Percentiles rank a stretch among this genome's conserved stretches.
Conservation (phyloP, 2,888 invertebrate species). For the Clivina fossor region DNA sequence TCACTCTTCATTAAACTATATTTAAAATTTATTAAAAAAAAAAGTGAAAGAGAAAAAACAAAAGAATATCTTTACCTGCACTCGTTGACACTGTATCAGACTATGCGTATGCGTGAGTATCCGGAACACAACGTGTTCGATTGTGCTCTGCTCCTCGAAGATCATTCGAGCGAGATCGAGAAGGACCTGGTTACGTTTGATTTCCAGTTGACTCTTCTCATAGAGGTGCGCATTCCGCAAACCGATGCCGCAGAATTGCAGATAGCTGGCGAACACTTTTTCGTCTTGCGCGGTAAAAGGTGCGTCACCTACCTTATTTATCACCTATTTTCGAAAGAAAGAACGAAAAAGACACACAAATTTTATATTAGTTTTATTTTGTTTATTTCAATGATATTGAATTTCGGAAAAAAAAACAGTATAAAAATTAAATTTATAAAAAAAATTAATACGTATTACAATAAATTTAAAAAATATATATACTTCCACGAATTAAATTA, state of each 20-base stretch:
- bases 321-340: conserved; percentile 60
- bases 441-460: too few relatives aligned
- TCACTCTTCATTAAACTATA: too few relatives aligned
- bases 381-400: too few relatives aligned
- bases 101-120: conserved; percentile 94
- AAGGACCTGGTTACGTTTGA: conserved; percentile 92
- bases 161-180: conserved; percentile 94
- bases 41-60: too few relatives aligned
- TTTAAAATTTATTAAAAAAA: too few relatives aligned
- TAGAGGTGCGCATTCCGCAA: conserved; percentile 94
- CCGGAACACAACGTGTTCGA: conserved; percentile 91
- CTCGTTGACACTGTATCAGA: conserved; percentile 90
- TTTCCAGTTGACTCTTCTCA: conserved; percentile 92
- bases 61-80: conserved; percentile 68
- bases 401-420: too few relatives aligned
- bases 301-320: conserved; percentile 84
- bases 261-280: conserved; percentile 85
- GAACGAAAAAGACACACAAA: conserved; percentile 10
- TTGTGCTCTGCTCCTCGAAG: conserved; percentile 94
- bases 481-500: too few relatives aligned
- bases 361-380: too few relatives aligned
- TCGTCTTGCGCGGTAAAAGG: conserved; percentile 87
- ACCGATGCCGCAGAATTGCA: conserved; percentile 96
- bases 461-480: too few relatives aligned
- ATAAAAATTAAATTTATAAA: too few relatives aligned